phyloP scores from a whole-genome alignment of 2,888 invertebrate genomes.

The Dromius quadrimaculatus region DNA sequence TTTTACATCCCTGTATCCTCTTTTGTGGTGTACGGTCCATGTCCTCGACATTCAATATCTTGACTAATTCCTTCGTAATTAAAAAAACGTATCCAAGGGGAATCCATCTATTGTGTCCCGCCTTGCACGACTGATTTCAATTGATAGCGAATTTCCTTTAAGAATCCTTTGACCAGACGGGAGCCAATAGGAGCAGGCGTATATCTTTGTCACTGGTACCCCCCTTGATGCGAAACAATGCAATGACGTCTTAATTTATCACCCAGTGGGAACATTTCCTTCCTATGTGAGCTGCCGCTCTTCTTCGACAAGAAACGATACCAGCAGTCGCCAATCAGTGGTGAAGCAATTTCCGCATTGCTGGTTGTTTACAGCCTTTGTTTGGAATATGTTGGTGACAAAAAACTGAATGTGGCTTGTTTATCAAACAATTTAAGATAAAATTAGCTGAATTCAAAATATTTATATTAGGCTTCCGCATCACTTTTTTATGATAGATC shows the following conservation, averaged over 20 bases:
- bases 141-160: constrained; percentile 63
- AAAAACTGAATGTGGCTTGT: background rate
- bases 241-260: constrained; percentile 65
- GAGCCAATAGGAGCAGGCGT: constrained; percentile 61
- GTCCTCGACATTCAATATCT: no score
- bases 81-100: constrained; percentile 40
- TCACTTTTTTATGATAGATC: no score
- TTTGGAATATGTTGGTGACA: background rate
- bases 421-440: constrained; percentile 34
- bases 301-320: constrained; percentile 56
- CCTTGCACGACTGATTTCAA: constrained; percentile 60
- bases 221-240: constrained; percentile 65
- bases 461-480: no score
- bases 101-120: constrained; percentile 9
- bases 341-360: background rate
- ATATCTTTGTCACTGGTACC: constrained; percentile 63
- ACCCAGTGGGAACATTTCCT: constrained; percentile 65
- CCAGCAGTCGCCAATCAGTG: constrained; percentile 28
- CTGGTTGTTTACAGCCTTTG: background rate
- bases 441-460: constrained; percentile 34
- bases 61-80: no score
- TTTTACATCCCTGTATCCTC: no score
- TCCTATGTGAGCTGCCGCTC: constrained; percentile 65
- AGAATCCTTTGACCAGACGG: constrained; percentile 62
- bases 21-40: no score